Evolutionary conservation across 2,888 invertebrate genomes (phyloP), one percentile per base, ranked within the genome.

Genomic region (Ectropis crepuscularia): DNA sequence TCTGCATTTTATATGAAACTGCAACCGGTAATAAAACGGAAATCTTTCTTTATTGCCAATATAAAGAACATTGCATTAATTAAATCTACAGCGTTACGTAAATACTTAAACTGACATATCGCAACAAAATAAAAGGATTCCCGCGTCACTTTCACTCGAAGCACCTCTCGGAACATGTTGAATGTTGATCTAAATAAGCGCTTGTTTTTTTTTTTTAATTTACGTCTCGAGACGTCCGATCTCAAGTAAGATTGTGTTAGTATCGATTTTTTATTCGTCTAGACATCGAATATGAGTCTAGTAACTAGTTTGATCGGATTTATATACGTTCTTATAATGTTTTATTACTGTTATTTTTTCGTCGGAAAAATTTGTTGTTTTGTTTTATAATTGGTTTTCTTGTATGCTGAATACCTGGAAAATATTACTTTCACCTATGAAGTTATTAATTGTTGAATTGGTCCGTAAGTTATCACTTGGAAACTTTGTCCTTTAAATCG

Each of bases 91-190:
- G 28, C 5, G 2, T 57, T 45, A 47, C 42, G 36, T 53, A 51
- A 51, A 53, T 46, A 36, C n/a, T n/a, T n/a, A n/a, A n/a, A n/a
- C n/a, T n/a, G 9, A 61, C 11, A 43, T 12, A 39, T 57, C 47
- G 11, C 28, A 7, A 10, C 11, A 38, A n/a, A 57, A 57, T 58
- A 57, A 58, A 54, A 54, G 62, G 57, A 58, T 63, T 38, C 47
- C 2, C 48, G 11, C 5, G 6, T 37, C 5, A 53, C 63, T 63
- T 63, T 63, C 63, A 58, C 63, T 58, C 37, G 38, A 39, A 55
- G 5, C 47, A 48, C 46, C 43, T 62, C 43, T 53, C 62, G 8
- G 28, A 57, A 6, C 11, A 53, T 28, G 51, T 62, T 51, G 41
- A 11, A 53, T 28, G 51, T 62, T 51, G 41, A 11, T 57, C 49